Percentiles rank a stretch among this genome's conserved stretches.
Evolutionary conservation across 2,113 vertebrate species (phyloP).

Genomic region (Tretioscincus oriximinensis): DNA sequence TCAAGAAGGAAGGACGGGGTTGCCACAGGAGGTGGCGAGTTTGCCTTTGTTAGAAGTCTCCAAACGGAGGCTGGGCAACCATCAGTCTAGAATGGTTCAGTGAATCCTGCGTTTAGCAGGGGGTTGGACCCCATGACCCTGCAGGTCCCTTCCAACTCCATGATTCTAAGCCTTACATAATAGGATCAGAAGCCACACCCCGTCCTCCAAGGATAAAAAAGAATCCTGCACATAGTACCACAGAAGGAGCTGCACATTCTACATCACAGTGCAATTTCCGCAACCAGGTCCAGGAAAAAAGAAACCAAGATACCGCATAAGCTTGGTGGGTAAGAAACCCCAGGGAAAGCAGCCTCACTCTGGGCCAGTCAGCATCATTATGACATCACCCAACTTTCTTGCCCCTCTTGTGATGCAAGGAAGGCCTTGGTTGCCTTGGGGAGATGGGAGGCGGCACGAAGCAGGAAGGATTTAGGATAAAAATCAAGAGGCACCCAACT

Average conservation of each 20-base stretch:
- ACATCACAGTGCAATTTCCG: slow-evolving; percentile 22
- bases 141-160: too few relatives aligned
- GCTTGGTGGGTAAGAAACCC: background rate
- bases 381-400: background rate
- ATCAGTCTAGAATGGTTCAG: too few relatives aligned
- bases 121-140: too few relatives aligned
- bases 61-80: too few relatives aligned
- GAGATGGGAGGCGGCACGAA: background rate
- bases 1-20: too few relatives aligned
- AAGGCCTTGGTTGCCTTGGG: slow-evolving; percentile 3
- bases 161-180: background rate
- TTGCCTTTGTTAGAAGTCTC: too few relatives aligned
- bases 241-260: background rate
- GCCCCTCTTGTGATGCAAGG: background rate
- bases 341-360: background rate
- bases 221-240: background rate
- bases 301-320: slow-evolving; percentile 22
- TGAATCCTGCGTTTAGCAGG: too few relatives aligned
- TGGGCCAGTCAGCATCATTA: background rate
- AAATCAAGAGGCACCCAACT: background rate
- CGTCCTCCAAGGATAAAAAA: background rate
- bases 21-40: too few relatives aligned
- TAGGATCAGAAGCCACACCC: background rate
- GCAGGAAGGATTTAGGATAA: background rate
- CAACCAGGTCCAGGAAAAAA: slow-evolving; percentile 21